Evolutionary conservation across 2,888 invertebrate genomes (phyloP).

Genomic region (Nomada goodeniana): DNA sequence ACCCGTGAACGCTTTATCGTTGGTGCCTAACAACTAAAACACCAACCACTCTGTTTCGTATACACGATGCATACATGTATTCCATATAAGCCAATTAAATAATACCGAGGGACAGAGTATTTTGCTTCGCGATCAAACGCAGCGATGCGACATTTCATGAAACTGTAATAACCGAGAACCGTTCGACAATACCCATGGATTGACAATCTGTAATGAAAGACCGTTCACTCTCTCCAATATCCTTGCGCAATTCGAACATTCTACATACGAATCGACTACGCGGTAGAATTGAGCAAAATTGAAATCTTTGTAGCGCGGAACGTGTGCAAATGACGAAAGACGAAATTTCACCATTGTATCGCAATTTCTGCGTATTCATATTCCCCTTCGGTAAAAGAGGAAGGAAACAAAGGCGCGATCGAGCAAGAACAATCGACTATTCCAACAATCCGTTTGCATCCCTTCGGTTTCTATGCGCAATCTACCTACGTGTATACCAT

Average conservation of each 20-base stretch:
- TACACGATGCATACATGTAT: not conserved
- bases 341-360: no score
- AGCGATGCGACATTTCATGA: not conserved
- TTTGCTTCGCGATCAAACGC: not conserved
- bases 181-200: not conserved
- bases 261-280: no score
- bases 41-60: not conserved
- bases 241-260: conserved; percentile 2
- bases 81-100: conserved; percentile 20
- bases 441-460: no score
- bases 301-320: not conserved
- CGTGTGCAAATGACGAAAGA: no score
- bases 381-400: no score
- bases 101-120: not conserved
- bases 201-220: conserved; percentile 2
- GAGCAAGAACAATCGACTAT: no score
- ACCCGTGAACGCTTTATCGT: conserved; percentile 9
- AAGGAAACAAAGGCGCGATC: no score
- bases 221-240: not conserved
- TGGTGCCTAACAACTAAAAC: not conserved
- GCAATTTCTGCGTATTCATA: no score
- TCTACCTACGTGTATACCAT: no score
- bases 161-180: not conserved
- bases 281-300: not conserved
- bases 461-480: no score